These are phyloP conservation scores for Microcebus griseorufus DNA, from an alignment of 2,113 vertebrate species.

Conservation along the genomic window DNA sequence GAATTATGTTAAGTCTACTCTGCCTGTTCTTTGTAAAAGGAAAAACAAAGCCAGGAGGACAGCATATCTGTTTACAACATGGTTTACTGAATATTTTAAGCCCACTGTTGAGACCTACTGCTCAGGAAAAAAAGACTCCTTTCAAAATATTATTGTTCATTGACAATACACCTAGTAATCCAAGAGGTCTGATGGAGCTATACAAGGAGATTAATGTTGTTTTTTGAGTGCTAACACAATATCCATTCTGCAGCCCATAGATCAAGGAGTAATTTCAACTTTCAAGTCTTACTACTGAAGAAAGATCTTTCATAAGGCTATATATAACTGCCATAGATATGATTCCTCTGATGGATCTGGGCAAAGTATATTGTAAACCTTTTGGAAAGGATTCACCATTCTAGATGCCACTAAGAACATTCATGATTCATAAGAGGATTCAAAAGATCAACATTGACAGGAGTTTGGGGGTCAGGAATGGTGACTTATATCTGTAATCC, in stretches of 20 bases:
- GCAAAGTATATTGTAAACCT: neutral
- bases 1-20: neutral
- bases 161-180: neutral
- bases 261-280: neutral
- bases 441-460: too few species aligned
- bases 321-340: neutral
- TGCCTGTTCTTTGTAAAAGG: neutral
- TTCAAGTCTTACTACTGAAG: neutral
- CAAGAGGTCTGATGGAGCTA: neutral
- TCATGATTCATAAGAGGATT: too few species aligned
- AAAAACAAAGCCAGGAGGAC: neutral
- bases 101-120: neutral
- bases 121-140: neutral
- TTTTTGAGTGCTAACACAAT: neutral
- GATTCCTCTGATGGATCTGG: neutral
- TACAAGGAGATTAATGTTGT: neutral
- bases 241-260: neutral
- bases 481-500: too few species aligned
- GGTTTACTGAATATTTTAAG: neutral
- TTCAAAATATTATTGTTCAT: neutral
- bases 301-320: neutral
- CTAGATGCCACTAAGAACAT: too few species aligned
- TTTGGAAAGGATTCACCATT: too few species aligned
- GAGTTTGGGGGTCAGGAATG: too few species aligned
- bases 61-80: neutral